Percentiles rank a stretch among this genome's conserved stretches.
Evolutionary conservation across 2,888 invertebrate species (phyloP).

Genomic region (Eilema depressum): DNA sequence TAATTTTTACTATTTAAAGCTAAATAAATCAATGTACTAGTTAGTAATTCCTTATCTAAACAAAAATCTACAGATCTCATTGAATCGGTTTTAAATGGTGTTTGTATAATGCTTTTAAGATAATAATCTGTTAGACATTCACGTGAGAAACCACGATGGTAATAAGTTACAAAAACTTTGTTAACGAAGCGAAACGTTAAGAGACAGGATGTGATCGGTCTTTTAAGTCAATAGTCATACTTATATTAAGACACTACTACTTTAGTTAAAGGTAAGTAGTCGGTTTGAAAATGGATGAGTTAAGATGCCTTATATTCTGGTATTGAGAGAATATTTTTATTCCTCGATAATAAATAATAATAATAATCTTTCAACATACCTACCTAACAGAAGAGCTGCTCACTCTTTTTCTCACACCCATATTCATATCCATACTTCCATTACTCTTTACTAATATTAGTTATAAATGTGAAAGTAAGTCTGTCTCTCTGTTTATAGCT

Average conservation of each 20-base stretch:
- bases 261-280: no score
- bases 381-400: no score
- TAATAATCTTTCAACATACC: no score
- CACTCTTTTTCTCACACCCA: no score
- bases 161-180: slow-evolving; percentile 15
- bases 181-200: neutral
- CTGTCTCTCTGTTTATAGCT: no score
- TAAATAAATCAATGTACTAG: slow-evolving; percentile 6
- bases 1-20: neutral
- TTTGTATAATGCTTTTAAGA: slow-evolving; percentile 37
- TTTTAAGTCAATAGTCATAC: neutral
- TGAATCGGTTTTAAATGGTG: slow-evolving; percentile 31
- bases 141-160: slow-evolving; percentile 30
- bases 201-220: slow-evolving; percentile 10
- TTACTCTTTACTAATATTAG: no score
- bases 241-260: neutral
- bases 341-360: no score
- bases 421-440: no score
- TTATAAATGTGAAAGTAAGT: no score
- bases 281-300: no score
- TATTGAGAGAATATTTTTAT: no score
- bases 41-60: slow-evolving; percentile 13
- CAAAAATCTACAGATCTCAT: slow-evolving; percentile 20
- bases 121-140: slow-evolving; percentile 24
- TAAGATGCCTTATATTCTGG: no score